Conservation (phyloP, 1,140 invertebrate genomes). For the Bilobella aurantiaca region DNA sequence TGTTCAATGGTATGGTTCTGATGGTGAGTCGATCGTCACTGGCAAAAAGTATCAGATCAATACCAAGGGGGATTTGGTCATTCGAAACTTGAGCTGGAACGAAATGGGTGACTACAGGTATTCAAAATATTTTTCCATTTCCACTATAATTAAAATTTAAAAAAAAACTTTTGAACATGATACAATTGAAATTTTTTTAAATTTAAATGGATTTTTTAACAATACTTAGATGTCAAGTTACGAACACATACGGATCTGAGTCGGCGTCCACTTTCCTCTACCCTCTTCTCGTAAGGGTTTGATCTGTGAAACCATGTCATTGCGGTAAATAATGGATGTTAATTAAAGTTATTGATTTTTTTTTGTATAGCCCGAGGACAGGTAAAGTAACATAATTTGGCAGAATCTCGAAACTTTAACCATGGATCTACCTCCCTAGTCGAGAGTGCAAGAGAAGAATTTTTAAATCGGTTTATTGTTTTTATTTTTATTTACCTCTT, state of each 20-base stretch:
- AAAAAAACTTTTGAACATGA: no score
- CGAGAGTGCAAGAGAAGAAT: no score
- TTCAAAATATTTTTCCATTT: neutral
- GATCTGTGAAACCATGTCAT: neutral
- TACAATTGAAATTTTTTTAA: no score
- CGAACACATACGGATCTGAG: conserved; percentile 55
- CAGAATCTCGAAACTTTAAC: neutral
- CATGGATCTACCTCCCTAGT: neutral
- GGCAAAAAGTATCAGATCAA: conserved; percentile 47
- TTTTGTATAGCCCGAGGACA: conserved; percentile 18
- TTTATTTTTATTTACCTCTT: no score
- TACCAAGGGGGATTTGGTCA: conserved; percentile 59
- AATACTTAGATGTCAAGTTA: conserved; percentile 42
- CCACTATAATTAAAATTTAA: neutral
- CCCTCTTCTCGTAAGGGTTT: conserved; percentile 54
- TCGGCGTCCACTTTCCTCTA: conserved; percentile 62
- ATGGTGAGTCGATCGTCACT: conserved; percentile 45
- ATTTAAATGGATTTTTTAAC: neutral
- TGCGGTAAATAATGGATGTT: neutral
- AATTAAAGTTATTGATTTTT: neutral
- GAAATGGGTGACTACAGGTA: conserved; percentile 70
- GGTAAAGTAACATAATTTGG: conserved; percentile 9
- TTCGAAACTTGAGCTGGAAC: conserved; percentile 55
- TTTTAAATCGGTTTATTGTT: no score
- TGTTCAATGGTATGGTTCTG: conserved; percentile 54